Evolutionary conservation across 2,113 vertebrate genomes (phyloP).

Genomic region (Carassius carassius): DNA sequence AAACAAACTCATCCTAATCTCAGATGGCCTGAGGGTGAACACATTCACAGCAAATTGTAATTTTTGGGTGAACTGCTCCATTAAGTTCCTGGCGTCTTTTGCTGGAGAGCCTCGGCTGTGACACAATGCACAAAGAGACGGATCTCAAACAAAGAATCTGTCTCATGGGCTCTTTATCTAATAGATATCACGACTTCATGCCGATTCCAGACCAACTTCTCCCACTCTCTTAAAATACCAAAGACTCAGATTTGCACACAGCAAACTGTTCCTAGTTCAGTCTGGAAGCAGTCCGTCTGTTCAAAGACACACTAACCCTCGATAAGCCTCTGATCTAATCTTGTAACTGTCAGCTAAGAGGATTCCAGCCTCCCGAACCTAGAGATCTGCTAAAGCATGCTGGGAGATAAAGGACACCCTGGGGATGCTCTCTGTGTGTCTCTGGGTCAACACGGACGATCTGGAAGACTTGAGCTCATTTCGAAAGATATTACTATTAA

Average conservation of each 20-base stretch:
- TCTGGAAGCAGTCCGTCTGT: background rate
- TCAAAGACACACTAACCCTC: background rate
- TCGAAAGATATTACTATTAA: background rate
- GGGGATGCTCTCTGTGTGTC: slow-evolving; percentile 15
- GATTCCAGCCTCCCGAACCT: slow-evolving; percentile 49
- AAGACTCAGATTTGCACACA: background rate
- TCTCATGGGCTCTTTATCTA: slow-evolving; percentile 32
- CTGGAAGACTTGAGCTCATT: background rate
- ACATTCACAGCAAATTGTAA: too few species aligned
- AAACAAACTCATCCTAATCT: too few species aligned
- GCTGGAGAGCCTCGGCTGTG: too few species aligned
- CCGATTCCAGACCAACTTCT: slow-evolving; percentile 4
- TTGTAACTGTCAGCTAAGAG: slow-evolving; percentile 57
- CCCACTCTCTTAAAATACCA: background rate
- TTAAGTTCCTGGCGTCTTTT: too few species aligned
- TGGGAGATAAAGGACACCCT: slow-evolving; percentile 50
- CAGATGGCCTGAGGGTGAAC: too few species aligned
- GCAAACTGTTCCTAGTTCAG: slow-evolving; percentile 22
- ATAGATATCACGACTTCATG: background rate
- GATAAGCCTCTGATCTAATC: slow-evolving; percentile 57
- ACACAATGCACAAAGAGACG: too few species aligned
- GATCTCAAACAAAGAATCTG: too few species aligned
- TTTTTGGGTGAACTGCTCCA: too few species aligned
- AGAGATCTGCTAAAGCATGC: slow-evolving; percentile 48
- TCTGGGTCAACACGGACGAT: background rate